Evolutionary conservation across 2,888 invertebrate genomes (phyloP), one percentile per base, ranked within the genome.

Genomic region (Dermolepida albohirtum): DNA sequence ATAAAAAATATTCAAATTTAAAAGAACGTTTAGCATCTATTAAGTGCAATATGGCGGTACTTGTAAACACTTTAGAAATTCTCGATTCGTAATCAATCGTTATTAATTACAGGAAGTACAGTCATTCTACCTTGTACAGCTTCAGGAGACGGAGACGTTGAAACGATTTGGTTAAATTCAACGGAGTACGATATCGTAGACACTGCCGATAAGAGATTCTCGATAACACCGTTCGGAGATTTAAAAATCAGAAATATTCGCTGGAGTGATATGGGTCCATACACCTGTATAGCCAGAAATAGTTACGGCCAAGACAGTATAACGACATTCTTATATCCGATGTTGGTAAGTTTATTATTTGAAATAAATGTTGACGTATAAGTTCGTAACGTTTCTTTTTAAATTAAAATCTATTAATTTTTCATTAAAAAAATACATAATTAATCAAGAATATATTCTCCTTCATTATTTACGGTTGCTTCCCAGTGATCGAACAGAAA

Each of bases 241-340:
- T 84, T 97, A 27, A 78, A 93, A 44, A 92, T 97, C 74, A 83
- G 86, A 16, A 85, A 88, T 10, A 85, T 95, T 6, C 84, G 85
- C 47, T 97, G 93, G 92, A 82, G 85, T 8, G 92, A 94, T 75
- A 94, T 95, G 95, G 96, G 95, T 5, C 86, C 86, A 16, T 95
- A 90, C 81, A 90, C 86, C 0, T 97, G 97, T 79, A 84, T 89
- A 11, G 93, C 91, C 0, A 87, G 89, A 73, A 92, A 92, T 76
- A 78, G 84, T 12, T 83, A 87, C 12, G 91, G 91, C 4, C 86
- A 87, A 71, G 91, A 90, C 73, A 80, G 85, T 0, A 86, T 85
- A 4, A 84, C 85, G 14, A 91, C 92, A 6, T 94, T 94, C 83
- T 79, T 94, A n/a, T 93, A 95, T 78, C 92, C 94, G 12, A 78